Percentiles rank a stretch among this genome's conserved stretches.
Conservation (phyloP, 2,113 vertebrate species). For the Synodontis membranacea region DNA sequence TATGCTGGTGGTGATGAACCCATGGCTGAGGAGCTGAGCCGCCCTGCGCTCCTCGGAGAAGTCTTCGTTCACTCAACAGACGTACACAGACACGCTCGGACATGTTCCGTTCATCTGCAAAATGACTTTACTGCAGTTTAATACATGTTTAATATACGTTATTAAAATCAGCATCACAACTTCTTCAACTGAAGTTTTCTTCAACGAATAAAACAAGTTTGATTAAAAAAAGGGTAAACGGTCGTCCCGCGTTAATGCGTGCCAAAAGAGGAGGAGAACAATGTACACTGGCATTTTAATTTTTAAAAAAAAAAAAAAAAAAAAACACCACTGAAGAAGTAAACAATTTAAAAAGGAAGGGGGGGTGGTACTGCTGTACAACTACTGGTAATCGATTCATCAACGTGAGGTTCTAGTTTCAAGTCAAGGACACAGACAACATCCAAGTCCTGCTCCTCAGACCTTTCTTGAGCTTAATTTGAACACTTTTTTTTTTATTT, state of each 20-base stretch:
- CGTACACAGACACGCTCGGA: conserved; percentile 56
- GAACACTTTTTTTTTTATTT: conserved; percentile 50
- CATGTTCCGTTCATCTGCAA: conserved; percentile 67
- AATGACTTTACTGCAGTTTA: conserved; percentile 70
- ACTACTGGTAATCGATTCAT: conserved; percentile 88
- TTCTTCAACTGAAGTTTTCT: conserved; percentile 56
- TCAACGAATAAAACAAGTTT: conserved; percentile 65
- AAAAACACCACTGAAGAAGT: conserved; percentile 70
- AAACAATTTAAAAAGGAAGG: conserved; percentile 71
- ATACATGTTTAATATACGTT: conserved; percentile 54
- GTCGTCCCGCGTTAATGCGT: conserved; percentile 77
- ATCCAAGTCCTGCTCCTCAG: conserved; percentile 70
- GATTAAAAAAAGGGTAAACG: conserved; percentile 61
- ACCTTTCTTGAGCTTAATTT: conserved; percentile 57
- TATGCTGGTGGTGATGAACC: conserved; percentile 49
- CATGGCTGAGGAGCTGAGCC: neutral
- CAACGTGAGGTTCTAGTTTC: conserved; percentile 73
- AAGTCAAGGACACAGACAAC: conserved; percentile 56
- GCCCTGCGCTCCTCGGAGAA: conserved; percentile 19
- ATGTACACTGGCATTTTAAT: conserved; percentile 63
- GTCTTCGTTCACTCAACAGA: neutral
- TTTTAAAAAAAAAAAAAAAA: conserved; percentile 43
- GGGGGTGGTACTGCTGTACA: conserved; percentile 79
- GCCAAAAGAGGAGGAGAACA: conserved; percentile 44
- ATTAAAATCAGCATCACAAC: conserved; percentile 72